Evolutionary conservation across 2,113 vertebrate genomes (phyloP).

Genomic region (Trematomus loennbergii): DNA sequence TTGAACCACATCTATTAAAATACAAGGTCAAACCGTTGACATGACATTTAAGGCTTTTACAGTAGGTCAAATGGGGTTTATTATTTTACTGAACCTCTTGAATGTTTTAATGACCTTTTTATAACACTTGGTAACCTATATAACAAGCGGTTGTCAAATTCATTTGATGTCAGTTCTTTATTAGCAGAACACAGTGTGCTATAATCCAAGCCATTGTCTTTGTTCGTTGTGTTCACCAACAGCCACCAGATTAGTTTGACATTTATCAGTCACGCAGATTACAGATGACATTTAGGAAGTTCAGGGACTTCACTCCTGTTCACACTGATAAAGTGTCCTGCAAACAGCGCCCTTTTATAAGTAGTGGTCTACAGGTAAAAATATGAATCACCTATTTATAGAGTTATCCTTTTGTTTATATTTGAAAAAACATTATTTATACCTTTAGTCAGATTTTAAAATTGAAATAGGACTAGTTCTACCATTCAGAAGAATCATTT

Average conservation of each 20-base stretch:
- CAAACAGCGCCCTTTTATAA: background rate
- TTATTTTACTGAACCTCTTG: slow-evolving; percentile 19
- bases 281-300: slow-evolving; percentile 2
- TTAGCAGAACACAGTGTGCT: background rate
- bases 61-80: background rate
- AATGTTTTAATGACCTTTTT: background rate
- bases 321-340: slow-evolving; percentile 17
- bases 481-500: background rate
- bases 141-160: background rate
- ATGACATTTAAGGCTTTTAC: background rate
- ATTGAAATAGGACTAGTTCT: background rate
- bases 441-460: background rate
- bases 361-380: too few species aligned
- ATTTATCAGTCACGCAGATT: background rate
- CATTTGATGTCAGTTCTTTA: background rate
- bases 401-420: background rate
- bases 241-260: background rate
- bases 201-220: background rate
- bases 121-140: too few species aligned
- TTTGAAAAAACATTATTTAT: background rate
- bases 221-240: background rate
- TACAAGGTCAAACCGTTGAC: background rate
- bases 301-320: slow-evolving; percentile 30
- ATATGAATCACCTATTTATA: too few species aligned
- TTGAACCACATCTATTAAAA: background rate